Conservation (phyloP, 1,140 invertebrate genomes). For the Dinothrombium tinctorium region DNA sequence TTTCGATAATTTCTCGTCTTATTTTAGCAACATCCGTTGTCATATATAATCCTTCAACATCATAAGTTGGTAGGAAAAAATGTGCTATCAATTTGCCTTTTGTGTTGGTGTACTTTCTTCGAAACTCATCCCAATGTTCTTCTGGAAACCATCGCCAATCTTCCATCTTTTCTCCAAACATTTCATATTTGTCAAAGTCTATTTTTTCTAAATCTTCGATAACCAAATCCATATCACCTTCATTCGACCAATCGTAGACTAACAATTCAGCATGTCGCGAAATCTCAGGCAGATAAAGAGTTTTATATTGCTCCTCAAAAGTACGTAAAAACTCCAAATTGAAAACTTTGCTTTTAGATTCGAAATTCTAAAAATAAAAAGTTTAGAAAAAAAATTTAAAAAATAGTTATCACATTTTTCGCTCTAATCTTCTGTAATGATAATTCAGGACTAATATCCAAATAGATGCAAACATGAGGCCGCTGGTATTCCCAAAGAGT, state of each 20-base stretch:
- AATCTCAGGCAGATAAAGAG: slow-evolving; percentile 44
- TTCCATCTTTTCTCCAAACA: slow-evolving; percentile 32
- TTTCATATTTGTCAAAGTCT: slow-evolving; percentile 35
- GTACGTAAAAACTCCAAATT: slow-evolving; percentile 38
- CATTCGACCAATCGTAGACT: slow-evolving; percentile 35
- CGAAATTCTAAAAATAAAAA: slow-evolving; percentile 22
- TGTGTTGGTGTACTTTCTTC: slow-evolving; percentile 18
- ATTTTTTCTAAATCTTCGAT: slow-evolving; percentile 62
- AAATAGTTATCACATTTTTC: slow-evolving; percentile 17
- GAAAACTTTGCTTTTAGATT: slow-evolving; percentile 40
- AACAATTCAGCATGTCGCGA: slow-evolving; percentile 18
- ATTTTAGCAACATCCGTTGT: background rate
- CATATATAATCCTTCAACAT: background rate
- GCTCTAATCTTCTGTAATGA: slow-evolving; percentile 31
- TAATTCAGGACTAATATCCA: slow-evolving; percentile 46
- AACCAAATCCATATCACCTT: slow-evolving; percentile 38
- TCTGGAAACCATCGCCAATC: slow-evolving; percentile 42
- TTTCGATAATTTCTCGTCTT: too few relatives aligned
- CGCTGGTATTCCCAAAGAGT: slow-evolving; percentile 38
- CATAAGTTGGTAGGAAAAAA: background rate
- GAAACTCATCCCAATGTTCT: slow-evolving; percentile 31
- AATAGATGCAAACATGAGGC: slow-evolving; percentile 68
- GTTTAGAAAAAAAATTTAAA: background rate
- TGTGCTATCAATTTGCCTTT: background rate
- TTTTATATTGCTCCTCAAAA: slow-evolving; percentile 50